Evolutionary conservation across 2,797 vertebrate species (phyloP), one percentile per base, ranked within the genome.

Genomic region (Emydoidea blandingii): DNA sequence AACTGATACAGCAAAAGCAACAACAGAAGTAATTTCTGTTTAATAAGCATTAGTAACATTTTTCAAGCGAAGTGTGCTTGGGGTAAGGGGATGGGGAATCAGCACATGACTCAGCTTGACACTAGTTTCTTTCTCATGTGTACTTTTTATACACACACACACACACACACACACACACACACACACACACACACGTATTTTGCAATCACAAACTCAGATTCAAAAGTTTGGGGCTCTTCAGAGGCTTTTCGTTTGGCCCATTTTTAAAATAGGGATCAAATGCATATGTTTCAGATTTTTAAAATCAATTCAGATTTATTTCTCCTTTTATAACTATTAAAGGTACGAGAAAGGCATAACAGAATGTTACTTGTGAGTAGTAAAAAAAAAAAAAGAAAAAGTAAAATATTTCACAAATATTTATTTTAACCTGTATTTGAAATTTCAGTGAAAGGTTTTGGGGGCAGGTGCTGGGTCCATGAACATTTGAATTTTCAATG

Each of bases 1-100:
- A 96, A 95, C 37, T 62, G 62, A 89, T 91, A 85, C 62, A 91
- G 31, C 5, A 85, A 96, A 90, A 86, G 29, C 68, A 97, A 76
- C 29, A 85, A 27, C 14, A 86, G 57, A 92, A 96, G 2, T 83
- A 82, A 92, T 93, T 95, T 94, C 49, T 90, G n/a, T 95, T 88
- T 81, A 87, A 87, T 96, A 57, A 91, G 2, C 49, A 86, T 78
- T 65, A 56, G 27, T 78, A 57, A 74, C 8, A 52, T 88, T 94
- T 97, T 95, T 87, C 56, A 90, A 86, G 52, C 15, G 78, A 94
- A 27, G 56, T 62, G 14, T 62, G 31, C 31, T 62, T 62, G 78
- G n/a, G 76, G 92, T 83, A 57, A 82, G 47, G 85, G 92, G 52
- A 10, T 14, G 6, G 57, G 29, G 29, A 31, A 62, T 31, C 12